Evolutionary conservation across 2,888 invertebrate species (phyloP).

Genomic region (Xanthorhoe spadicearia): DNA sequence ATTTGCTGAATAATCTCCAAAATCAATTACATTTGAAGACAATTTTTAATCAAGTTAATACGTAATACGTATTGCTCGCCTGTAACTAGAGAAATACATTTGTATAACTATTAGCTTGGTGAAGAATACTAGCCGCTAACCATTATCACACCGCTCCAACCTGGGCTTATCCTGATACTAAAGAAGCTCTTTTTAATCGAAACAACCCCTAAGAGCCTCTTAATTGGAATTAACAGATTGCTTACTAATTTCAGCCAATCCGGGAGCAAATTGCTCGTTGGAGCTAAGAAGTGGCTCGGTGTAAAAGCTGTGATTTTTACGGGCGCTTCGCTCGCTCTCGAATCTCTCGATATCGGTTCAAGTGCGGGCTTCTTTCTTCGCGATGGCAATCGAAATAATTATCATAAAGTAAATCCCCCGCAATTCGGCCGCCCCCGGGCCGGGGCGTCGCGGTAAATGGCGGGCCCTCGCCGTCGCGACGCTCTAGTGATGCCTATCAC

Average conservation of each 20-base stretch:
- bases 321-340: conserved; percentile 58
- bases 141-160: conserved; percentile 36
- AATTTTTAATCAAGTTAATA: not conserved
- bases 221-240: conserved; percentile 59
- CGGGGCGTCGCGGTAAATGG: conserved; percentile 70
- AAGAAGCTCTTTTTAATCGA: conserved; percentile 48
- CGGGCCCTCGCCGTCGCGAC: conserved; percentile 59
- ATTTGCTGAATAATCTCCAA: too few species aligned
- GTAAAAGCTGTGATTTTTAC: conserved; percentile 72
- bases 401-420: conserved; percentile 83
- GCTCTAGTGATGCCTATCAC: conserved; percentile 65
- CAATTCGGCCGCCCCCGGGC: conserved; percentile 74
- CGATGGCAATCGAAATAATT: conserved; percentile 83
- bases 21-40: not conserved
- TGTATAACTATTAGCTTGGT: conserved; percentile 12
- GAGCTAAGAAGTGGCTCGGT: conserved; percentile 59
- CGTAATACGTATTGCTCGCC: conserved; percentile 3
- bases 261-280: conserved; percentile 60
- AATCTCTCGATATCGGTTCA: conserved; percentile 60
- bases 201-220: conserved; percentile 51
- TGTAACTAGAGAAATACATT: conserved; percentile 6
- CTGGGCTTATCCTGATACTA: conserved; percentile 41
- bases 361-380: conserved; percentile 70
- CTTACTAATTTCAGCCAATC: conserved; percentile 65
- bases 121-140: conserved; percentile 35